These are phyloP conservation scores for Lycaon pictus DNA, from an alignment of 2,113 vertebrate species.

Conservation along the genomic window DNA sequence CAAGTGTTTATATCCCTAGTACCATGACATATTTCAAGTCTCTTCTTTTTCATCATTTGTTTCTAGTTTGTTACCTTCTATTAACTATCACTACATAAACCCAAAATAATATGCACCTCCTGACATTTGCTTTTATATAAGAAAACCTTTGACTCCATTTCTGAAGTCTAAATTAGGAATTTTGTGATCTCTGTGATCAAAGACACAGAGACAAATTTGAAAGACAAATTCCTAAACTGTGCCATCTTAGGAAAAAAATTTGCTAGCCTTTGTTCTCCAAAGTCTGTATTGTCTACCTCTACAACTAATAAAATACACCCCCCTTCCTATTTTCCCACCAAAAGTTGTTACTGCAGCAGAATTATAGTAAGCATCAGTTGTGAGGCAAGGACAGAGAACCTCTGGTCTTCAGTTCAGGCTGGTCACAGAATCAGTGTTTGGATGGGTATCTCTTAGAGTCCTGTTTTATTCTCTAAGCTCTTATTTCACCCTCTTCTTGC, in stretches of 20 bases:
- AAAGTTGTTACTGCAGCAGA: conserved; percentile 12
- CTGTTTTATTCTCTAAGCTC: background rate
- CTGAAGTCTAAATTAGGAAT: conserved; percentile 15
- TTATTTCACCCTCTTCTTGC: background rate
- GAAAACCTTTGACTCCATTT: background rate
- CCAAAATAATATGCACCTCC: background rate
- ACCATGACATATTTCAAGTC: background rate
- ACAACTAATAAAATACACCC: background rate
- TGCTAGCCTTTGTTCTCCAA: background rate
- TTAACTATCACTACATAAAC: background rate
- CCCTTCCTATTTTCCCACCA: background rate
- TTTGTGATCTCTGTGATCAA: background rate
- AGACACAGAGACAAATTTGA: background rate
- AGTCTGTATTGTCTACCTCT: conserved; percentile 1
- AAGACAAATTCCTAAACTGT: conserved; percentile 6
- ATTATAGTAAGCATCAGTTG: background rate
- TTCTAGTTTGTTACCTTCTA: background rate
- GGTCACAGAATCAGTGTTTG: background rate
- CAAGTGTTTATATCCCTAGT: background rate
- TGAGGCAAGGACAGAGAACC: background rate
- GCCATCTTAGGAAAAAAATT: background rate
- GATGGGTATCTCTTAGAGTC: background rate
- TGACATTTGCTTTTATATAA: conserved; percentile 30
- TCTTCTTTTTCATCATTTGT: background rate
- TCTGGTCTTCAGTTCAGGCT: background rate